Base-by-base conservation (phyloP, 2,797 vertebrate genomes). In the Lagodon rhomboides region DNA sequence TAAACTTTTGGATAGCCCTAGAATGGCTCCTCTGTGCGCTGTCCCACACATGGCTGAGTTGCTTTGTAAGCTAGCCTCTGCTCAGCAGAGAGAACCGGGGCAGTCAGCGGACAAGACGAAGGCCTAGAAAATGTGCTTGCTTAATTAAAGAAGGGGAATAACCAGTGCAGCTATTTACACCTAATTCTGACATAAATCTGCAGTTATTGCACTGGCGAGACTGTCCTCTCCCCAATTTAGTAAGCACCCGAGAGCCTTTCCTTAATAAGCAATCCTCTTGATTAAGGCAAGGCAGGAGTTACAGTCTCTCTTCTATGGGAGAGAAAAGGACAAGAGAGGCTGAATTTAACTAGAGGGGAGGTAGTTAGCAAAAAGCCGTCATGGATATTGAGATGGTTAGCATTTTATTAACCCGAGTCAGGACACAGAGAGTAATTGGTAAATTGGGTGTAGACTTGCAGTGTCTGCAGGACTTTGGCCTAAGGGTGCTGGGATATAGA, bases 131-230 rank as follows among this genome's bases (percentile, higher is more conserved):
- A 92, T 83, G 87, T 80, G 86, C 90, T 90, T 70, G 88, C 92
- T 94, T 95, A 94, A 95, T 95, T 95, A 95, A 93, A 92, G 92
- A 79, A 87, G 62, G 75, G 75, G 79, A 89, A 90, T 85, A 90
- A 90, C 80, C 83, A 83, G 79, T 80, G 85, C 82, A 87, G 89
- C 93, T 93, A 93, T 91, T 94, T 93, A 91, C 87, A 90, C 84
- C 76, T 89, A 86, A 91, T 93, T 92, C 87, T 93, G 91, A 93
- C 91, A 93, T 95, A 94, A 95, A 95, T 95, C 93, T 94, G 85
- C 80, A 81, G 92, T 95, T 94, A 94, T 91, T 70, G 92, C 92
- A 86, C 92, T 82, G 76, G 84, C 6, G 90, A 94, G 92, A 92
- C 92, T 61, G 84, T 92, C 85, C 86, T 91, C 84, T 70, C 81